Evolutionary conservation across 2,113 vertebrate genomes (phyloP).

Genomic region (Equus quagga): DNA sequence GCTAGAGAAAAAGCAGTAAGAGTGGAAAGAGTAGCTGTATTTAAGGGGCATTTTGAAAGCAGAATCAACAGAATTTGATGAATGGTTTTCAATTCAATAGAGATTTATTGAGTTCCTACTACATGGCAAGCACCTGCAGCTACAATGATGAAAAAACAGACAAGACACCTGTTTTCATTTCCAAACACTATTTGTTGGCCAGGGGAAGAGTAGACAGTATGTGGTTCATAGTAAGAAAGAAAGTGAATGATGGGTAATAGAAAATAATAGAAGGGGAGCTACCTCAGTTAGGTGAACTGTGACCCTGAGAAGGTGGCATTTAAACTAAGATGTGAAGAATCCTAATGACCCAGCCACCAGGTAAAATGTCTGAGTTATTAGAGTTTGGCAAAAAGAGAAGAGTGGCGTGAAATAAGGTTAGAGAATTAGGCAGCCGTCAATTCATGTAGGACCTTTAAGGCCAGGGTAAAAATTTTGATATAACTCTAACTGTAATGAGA

Average conservation of each 20-base stretch:
- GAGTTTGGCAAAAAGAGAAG: neutral
- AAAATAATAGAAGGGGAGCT: neutral
- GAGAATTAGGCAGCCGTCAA: neutral
- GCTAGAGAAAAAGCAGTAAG: neutral
- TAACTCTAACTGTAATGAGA: neutral
- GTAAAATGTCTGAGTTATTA: neutral
- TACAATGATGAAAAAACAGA: neutral
- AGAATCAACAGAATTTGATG: neutral
- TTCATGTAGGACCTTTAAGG: neutral
- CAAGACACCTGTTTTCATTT: neutral
- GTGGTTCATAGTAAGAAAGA: neutral
- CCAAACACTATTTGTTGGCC: neutral
- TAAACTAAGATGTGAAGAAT: neutral
- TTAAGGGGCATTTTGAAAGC: neutral
- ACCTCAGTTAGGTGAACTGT: neutral
- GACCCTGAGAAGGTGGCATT: neutral
- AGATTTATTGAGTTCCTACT: neutral
- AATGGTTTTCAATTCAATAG: neutral
- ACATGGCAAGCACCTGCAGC: neutral
- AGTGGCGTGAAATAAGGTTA: neutral
- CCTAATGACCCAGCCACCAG: neutral
- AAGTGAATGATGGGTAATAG: neutral
- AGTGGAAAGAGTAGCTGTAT: neutral
- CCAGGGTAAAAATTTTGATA: neutral
- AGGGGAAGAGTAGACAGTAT: neutral